Evolutionary conservation across 2,888 invertebrate genomes (phyloP).

Genomic region (Oscheius sp.): DNA sequence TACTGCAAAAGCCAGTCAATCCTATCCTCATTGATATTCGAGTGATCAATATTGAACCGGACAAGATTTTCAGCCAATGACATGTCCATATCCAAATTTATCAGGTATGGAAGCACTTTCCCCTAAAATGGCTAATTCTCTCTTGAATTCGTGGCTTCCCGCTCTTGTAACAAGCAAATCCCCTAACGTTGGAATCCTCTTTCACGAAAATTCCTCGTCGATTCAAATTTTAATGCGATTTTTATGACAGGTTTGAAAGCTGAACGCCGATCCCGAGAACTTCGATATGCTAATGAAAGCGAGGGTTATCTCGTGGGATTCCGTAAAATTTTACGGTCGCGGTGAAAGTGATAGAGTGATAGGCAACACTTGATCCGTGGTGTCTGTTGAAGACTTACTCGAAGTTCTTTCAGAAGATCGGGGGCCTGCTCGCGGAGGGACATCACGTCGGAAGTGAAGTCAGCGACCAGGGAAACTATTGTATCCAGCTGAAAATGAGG

Average conservation of each 20-base stretch:
- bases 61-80: slow-evolving; percentile 20
- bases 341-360: not conserved
- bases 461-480: slow-evolving; percentile 29
- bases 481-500: slow-evolving; percentile 28
- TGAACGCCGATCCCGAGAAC: not conserved
- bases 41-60: slow-evolving; percentile 30
- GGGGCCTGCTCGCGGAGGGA: slow-evolving; percentile 30
- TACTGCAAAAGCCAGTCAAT: slow-evolving; percentile 32
- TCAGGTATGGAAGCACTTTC: slow-evolving; percentile 31
- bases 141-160: not conserved
- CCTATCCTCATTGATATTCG: slow-evolving; percentile 33
- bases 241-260: slow-evolving; percentile 26
- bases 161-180: not conserved
- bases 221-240: slow-evolving; percentile 8
- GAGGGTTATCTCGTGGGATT: not conserved
- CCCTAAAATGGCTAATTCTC: slow-evolving; percentile 18
- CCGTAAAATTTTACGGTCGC: not conserved
- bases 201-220: not conserved
- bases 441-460: slow-evolving; percentile 35
- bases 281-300: slow-evolving; percentile 28
- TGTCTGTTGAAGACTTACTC: slow-evolving; percentile 12
- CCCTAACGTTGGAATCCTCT: not conserved
- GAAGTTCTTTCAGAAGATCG: slow-evolving; percentile 34
- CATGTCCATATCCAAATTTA: slow-evolving; percentile 37
- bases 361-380: not conserved